Percentiles rank a stretch among this genome's conserved stretches.
Conservation (phyloP, 1,140 invertebrate genomes). For the Drosophila littoralis region DNA sequence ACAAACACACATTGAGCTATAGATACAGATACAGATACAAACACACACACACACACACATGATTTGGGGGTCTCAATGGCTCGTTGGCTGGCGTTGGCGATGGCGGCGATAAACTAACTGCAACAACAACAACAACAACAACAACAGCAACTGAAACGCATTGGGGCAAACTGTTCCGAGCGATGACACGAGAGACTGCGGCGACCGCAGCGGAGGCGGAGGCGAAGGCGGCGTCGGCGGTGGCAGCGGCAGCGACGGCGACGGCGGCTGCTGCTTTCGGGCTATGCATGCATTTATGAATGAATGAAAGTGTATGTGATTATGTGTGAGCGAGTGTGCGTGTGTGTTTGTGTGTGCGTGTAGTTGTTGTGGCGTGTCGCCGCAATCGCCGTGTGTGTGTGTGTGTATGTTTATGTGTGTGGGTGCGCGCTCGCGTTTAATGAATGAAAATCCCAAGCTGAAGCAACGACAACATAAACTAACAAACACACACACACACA, state of each 20-base stretch:
- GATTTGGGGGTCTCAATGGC: conserved; percentile 46
- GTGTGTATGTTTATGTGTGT: conserved; percentile 37
- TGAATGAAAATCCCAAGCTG: conserved; percentile 76
- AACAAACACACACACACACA: conserved; percentile 33
- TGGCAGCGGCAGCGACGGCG: conserved; percentile 18
- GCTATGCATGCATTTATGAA: conserved; percentile 79
- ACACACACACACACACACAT: not conserved
- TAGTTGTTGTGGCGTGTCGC: conserved; percentile 37
- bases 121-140: conserved; percentile 48
- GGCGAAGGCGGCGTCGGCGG: conserved; percentile 15
- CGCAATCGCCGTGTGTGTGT: conserved; percentile 3
- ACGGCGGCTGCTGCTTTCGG: conserved; percentile 29
- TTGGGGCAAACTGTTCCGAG: conserved; percentile 43
- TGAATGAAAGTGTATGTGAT: conserved; percentile 65
- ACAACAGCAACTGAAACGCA: conserved; percentile 38
- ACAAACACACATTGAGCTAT: not conserved
- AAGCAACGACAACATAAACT: conserved; percentile 60
- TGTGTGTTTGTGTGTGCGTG: conserved; percentile 41
- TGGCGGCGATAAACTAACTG: conserved; percentile 57
- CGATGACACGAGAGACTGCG: conserved; percentile 59
- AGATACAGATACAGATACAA: not conserved
- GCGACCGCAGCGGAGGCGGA: conserved; percentile 35
- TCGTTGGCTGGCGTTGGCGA: conserved; percentile 50
- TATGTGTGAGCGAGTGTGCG: conserved; percentile 12
- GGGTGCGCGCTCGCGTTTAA: conserved; percentile 63